phyloP scores from a whole-genome alignment of 2,113 vertebrate species.

The Peucedramus taeniatus region DNA sequence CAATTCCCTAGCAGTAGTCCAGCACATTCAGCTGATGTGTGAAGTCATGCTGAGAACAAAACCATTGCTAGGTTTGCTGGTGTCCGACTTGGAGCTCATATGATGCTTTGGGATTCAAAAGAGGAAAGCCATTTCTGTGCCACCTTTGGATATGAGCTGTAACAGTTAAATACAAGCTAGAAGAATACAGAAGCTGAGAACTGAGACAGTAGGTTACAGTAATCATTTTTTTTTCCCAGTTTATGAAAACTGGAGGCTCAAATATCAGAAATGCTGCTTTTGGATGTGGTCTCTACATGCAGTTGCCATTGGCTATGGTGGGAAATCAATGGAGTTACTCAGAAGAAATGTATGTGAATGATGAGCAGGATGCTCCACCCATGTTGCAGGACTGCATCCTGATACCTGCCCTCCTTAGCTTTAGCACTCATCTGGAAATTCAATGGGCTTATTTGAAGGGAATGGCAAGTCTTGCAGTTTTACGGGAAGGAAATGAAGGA shows the following conservation, averaged over 20 bases:
- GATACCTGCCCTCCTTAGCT: not conserved
- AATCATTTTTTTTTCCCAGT: not conserved
- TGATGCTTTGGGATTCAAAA: not conserved
- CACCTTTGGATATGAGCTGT: not conserved
- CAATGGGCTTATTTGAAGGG: not conserved
- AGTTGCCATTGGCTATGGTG: not conserved
- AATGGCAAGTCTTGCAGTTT: not conserved
- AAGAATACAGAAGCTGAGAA: not conserved
- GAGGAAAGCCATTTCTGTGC: not conserved
- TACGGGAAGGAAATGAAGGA: not conserved
- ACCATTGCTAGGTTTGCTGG: not conserved
- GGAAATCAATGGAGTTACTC: not conserved
- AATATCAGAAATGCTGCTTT: not conserved
- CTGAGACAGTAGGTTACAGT: not conserved
- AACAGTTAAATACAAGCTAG: not conserved
- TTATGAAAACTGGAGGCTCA: not conserved
- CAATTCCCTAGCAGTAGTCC: not conserved
- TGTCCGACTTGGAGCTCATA: not conserved
- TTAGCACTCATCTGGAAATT: not conserved
- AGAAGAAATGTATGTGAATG: not conserved
- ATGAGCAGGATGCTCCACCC: not conserved
- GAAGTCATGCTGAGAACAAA: not conserved
- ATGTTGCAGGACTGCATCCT: not conserved
- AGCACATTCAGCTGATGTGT: not conserved
- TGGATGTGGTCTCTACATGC: not conserved